These are phyloP conservation scores for Indri indri DNA, from an alignment of 2,113 vertebrate species.

Conservation along the genomic window DNA sequence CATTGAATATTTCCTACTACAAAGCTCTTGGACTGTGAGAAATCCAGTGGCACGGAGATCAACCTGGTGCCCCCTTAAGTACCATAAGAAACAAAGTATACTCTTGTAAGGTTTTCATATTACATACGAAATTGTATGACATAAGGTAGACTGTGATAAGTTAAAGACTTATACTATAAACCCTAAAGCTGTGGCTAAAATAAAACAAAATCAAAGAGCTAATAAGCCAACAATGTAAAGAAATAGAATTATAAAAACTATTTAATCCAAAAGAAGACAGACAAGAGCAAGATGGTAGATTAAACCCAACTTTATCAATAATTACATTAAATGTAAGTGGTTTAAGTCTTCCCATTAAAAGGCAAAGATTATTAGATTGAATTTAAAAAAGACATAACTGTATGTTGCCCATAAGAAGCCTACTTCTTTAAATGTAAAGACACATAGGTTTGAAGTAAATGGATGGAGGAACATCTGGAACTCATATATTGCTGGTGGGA, in stretches of 20 bases:
- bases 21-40: background rate
- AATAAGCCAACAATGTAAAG: background rate
- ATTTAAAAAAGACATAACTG: background rate
- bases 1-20: background rate
- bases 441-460: background rate
- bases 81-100: background rate
- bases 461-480: background rate
- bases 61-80: background rate
- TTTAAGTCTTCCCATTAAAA: background rate
- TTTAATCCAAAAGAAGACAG: background rate
- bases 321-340: conserved; percentile 5
- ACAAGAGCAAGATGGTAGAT: background rate
- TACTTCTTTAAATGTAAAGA: background rate
- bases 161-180: background rate
- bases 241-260: background rate
- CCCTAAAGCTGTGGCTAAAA: background rate
- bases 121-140: background rate
- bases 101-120: background rate
- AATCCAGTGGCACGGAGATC: background rate
- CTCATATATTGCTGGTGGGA: background rate
- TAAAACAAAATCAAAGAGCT: background rate
- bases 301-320: background rate
- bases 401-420: background rate
- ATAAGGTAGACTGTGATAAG: background rate
- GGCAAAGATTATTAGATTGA: background rate